Conservation (phyloP, 1,140 invertebrate genomes). For the Rhyacophila brunnea region DNA sequence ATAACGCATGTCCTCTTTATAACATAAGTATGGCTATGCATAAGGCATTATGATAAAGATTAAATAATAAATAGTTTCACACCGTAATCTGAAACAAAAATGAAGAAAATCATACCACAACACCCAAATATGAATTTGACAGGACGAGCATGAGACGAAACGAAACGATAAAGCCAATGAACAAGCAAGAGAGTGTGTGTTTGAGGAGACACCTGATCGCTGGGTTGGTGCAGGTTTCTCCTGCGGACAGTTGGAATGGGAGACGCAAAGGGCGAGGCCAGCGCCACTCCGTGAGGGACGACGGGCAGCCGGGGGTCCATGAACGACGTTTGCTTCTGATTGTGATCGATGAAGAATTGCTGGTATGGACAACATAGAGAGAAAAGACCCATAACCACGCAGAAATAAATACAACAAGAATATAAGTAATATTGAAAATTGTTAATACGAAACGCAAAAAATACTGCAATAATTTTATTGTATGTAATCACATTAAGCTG, state of each 20-base stretch:
- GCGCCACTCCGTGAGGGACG: slow-evolving; percentile 38
- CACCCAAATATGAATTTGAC: too few species aligned
- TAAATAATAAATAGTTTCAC: too few species aligned
- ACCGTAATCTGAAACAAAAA: too few species aligned
- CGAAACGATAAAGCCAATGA: not conserved
- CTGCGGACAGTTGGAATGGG: slow-evolving; percentile 28
- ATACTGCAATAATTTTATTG: not conserved
- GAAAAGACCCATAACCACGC: slow-evolving; percentile 2
- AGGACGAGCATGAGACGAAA: not conserved
- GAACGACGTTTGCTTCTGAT: slow-evolving; percentile 88
- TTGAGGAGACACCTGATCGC: slow-evolving; percentile 23
- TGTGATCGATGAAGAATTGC: slow-evolving; percentile 96
- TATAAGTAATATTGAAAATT: not conserved
- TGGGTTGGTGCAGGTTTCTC: slow-evolving; percentile 19
- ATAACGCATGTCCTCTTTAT: too few species aligned
- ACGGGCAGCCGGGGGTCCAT: slow-evolving; percentile 90
- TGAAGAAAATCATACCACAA: too few species aligned
- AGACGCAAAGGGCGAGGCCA: slow-evolving; percentile 31
- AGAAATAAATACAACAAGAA: not conserved
- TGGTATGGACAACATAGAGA: slow-evolving; percentile 41
- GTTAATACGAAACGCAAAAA: not conserved
- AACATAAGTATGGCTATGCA: too few species aligned
- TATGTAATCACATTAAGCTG: too few species aligned
- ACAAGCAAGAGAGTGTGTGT: slow-evolving; percentile 3
- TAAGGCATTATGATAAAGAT: too few species aligned